These are phyloP conservation scores for Rhodophaea formosa DNA, from an alignment of 2,888 invertebrate genomes.

Conservation along the genomic window DNA sequence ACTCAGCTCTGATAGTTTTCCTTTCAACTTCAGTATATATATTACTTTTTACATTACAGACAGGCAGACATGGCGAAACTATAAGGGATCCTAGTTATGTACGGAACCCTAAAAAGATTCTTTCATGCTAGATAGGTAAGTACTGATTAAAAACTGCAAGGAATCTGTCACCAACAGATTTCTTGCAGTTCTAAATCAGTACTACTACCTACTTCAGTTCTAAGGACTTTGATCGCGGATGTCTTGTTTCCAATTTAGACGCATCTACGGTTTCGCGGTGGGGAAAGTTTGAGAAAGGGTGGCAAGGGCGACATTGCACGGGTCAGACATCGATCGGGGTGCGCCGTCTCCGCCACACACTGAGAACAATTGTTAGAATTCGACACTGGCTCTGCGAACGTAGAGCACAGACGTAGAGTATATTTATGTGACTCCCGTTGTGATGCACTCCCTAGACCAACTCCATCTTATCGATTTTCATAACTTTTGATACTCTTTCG, in stretches of 20 bases:
- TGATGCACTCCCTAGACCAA: conserved; percentile 14
- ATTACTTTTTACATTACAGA: too few relatives aligned
- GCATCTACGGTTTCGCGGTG: not conserved
- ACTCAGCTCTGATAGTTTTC: too few relatives aligned
- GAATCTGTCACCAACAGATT: too few relatives aligned
- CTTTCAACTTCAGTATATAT: too few relatives aligned
- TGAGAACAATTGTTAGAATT: conserved; percentile 48
- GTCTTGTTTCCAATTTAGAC: not conserved
- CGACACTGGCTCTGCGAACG: conserved; percentile 15
- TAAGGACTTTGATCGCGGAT: not conserved
- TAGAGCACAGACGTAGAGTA: too few relatives aligned
- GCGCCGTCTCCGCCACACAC: conserved; percentile 41
- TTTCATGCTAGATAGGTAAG: too few relatives aligned
- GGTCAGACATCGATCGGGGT: conserved; percentile 71
- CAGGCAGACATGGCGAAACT: too few relatives aligned
- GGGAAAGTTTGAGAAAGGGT: conserved; percentile 35
- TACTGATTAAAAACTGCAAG: too few relatives aligned
- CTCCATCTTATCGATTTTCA: conserved; percentile 8
- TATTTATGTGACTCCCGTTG: conserved; percentile 7
- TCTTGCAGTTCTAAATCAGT: too few relatives aligned
- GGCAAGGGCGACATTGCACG: conserved; percentile 61
- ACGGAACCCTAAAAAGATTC: too few relatives aligned
- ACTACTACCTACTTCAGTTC: not conserved
- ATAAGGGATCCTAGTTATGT: too few relatives aligned
- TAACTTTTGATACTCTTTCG: not conserved